A percentile compares a stretch with the other conserved stretches of the same genome.
Conservation (phyloP, 2,113 vertebrate genomes). For the Labeo rohita region DNA sequence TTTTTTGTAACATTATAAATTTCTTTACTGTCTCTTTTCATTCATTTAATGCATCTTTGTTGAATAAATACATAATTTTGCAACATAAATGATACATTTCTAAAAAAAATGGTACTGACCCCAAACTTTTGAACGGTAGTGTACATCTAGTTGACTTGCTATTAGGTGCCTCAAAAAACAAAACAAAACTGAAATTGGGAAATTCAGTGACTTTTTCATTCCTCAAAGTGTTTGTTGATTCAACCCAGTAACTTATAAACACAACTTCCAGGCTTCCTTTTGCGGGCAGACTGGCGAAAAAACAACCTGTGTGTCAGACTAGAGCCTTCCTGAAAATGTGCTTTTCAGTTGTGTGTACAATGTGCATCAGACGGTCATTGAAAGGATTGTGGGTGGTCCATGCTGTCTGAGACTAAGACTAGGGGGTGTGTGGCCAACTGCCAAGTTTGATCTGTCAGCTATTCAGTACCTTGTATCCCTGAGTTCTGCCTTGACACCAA, state of each 20-base stretch:
- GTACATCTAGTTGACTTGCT: not conserved
- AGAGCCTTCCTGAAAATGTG: slow-evolving; percentile 1
- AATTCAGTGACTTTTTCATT: not conserved
- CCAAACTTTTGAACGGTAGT: not conserved
- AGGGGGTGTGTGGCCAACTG: not conserved
- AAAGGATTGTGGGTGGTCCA: slow-evolving; percentile 9
- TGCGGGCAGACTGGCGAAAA: slow-evolving; percentile 4
- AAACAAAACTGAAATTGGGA: not conserved
- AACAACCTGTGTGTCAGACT: no score
- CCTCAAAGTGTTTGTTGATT: not conserved
- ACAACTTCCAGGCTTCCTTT: not conserved
- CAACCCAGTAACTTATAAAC: not conserved
- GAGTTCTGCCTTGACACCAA: slow-evolving; percentile 81
- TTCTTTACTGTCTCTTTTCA: not conserved
- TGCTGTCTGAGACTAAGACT: slow-evolving; percentile 7
- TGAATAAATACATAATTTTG: not conserved
- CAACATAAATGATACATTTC: not conserved
- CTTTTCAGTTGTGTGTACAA: slow-evolving; percentile 6
- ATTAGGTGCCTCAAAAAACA: not conserved
- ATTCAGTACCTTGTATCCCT: slow-evolving; percentile 77
- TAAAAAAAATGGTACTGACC: not conserved
- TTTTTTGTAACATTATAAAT: not conserved
- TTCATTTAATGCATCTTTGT: not conserved
- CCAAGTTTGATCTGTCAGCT: slow-evolving; percentile 6
- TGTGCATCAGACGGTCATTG: slow-evolving; percentile 1